These are phyloP conservation scores for Beris morrisii DNA, from an alignment of 2,888 invertebrate species.

Conservation along the genomic window DNA sequence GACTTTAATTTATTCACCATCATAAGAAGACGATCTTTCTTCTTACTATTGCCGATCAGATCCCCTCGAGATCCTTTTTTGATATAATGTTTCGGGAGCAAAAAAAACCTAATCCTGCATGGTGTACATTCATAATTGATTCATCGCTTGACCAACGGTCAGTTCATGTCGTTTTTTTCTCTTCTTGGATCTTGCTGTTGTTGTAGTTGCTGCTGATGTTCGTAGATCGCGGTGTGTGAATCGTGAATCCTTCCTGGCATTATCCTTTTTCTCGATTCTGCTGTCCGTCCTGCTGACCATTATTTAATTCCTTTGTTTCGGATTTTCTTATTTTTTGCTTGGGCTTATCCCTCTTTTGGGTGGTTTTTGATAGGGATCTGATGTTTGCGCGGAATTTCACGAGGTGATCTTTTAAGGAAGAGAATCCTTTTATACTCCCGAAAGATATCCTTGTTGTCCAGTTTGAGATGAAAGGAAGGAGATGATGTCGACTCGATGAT, in stretches of 20 bases:
- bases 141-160: constrained; percentile 46
- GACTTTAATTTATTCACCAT: constrained; percentile 25
- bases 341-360: constrained; percentile 4
- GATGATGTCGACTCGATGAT: constrained; percentile 18
- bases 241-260: background rate
- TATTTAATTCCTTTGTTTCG: constrained; percentile 29
- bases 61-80: constrained; percentile 11
- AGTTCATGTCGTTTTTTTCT: constrained; percentile 34
- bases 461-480: constrained; percentile 15
- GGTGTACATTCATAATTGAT: constrained; percentile 42
- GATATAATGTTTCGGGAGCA: constrained; percentile 26
- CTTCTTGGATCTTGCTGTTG: background rate
- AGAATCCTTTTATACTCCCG: constrained; percentile 30
- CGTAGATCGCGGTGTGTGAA: no score
- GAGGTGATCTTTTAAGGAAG: constrained; percentile 36
- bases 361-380: constrained; percentile 29
- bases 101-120: constrained; percentile 26
- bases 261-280: constrained; percentile 9
- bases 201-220: background rate
- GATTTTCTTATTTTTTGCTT: constrained; percentile 24
- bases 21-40: background rate
- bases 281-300: constrained; percentile 14
- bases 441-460: constrained; percentile 13
- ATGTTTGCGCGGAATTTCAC: constrained; percentile 17
- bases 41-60: constrained; percentile 22